Evolutionary conservation across 2,797 vertebrate species (phyloP).

Genomic region (Tarsius wallacei): DNA sequence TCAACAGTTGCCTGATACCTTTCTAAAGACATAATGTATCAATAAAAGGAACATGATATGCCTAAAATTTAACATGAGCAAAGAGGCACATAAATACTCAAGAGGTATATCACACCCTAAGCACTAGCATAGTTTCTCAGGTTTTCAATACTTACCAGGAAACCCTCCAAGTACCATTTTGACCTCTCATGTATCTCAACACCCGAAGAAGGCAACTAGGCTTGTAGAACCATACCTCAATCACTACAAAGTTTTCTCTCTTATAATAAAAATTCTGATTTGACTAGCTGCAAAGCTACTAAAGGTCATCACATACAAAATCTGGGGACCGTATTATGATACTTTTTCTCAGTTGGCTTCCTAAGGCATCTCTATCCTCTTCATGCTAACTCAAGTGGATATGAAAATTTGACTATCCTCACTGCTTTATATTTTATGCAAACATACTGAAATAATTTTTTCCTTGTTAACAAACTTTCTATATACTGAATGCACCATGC

Average conservation of each 20-base stretch:
- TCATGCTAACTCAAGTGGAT: background rate
- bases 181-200: background rate
- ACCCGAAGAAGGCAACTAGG: background rate
- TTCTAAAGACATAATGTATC: slow-evolving; percentile 35
- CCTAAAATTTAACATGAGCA: slow-evolving; percentile 52
- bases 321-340: background rate
- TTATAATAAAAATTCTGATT: slow-evolving; percentile 51
- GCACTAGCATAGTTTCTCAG: background rate
- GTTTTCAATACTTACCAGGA: slow-evolving; percentile 14
- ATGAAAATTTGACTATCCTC: background rate
- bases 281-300: slow-evolving; percentile 45
- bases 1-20: slow-evolving; percentile 41
- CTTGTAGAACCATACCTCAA: slow-evolving; percentile 3
- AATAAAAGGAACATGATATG: background rate
- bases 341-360: slow-evolving; percentile 33
- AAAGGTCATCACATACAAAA: background rate
- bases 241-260: background rate
- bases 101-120: background rate
- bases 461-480: slow-evolving; percentile 43
- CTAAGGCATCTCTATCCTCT: background rate
- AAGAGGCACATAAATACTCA: background rate
- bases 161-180: background rate
- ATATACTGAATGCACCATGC: slow-evolving; percentile 36
- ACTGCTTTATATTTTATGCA: slow-evolving; percentile 41
- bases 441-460: slow-evolving; percentile 28